Percentiles rank a stretch among this genome's conserved stretches.
Evolutionary conservation across 2,113 vertebrate genomes (phyloP).

Genomic region (Varanus salvator): DNA sequence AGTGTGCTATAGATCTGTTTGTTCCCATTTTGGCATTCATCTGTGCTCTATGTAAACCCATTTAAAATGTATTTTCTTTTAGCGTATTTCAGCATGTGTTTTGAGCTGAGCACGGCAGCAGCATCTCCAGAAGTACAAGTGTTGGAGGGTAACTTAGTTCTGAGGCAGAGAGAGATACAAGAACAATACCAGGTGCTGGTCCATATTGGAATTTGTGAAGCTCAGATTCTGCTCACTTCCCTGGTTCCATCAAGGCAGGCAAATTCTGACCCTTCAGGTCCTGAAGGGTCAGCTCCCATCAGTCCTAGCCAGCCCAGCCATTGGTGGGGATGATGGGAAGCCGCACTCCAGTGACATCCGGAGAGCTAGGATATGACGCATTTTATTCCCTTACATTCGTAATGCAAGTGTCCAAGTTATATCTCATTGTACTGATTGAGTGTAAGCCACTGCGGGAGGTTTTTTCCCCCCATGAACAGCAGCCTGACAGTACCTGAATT

Average conservation of each 20-base stretch:
- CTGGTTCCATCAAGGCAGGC: neutral
- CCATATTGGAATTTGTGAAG: neutral
- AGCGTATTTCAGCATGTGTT: neutral
- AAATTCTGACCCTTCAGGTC: neutral
- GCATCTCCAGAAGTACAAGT: too few species aligned
- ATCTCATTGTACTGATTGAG: too few species aligned
- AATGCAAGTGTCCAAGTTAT: too few species aligned
- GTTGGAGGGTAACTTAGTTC: neutral
- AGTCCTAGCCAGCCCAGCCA: too few species aligned
- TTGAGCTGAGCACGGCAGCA: neutral
- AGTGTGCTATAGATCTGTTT: neutral
- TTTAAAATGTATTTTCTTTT: neutral
- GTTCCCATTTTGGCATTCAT: neutral
- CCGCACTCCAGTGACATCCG: too few species aligned
- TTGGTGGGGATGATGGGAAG: too few species aligned
- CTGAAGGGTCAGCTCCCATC: too few species aligned
- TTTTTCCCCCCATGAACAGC: too few species aligned
- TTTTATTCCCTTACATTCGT: too few species aligned
- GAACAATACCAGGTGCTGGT: neutral
- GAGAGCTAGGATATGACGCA: too few species aligned
- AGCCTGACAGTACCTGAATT: too few species aligned
- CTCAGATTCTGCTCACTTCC: neutral
- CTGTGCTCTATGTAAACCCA: neutral
- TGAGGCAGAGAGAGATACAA: neutral
- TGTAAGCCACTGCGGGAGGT: too few species aligned